Base-by-base conservation (phyloP, 2,113 vertebrate species). In the Alligator mississippiensis region DNA sequence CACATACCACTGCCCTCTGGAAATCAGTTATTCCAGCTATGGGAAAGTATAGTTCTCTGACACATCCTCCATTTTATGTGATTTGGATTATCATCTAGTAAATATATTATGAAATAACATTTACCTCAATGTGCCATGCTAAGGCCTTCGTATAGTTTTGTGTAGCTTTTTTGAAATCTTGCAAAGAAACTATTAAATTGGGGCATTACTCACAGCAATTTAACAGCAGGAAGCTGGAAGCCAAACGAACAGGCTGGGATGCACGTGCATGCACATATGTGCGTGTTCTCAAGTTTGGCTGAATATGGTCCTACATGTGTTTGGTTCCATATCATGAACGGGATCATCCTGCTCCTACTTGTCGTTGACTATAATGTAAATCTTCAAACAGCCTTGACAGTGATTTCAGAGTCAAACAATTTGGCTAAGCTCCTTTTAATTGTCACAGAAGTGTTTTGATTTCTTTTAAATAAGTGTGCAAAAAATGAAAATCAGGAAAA, bases 1-100 rank as follows among this genome's bases (percentile, higher is more conserved):
- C 47, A 47, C 0, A 1, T 14, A 27, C 74, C 0, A 0, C 28
- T 0, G 0, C 15, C 62, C 57, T 25, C 21, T 18, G 4, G 54
- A 74, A 74, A n/a, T 25, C 14, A 77, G 21, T 57, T 15, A 1
- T 54, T 38, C 58, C 47, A 17, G 47, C 9, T 0, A 0, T 55
- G 70, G 17, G 68, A 28, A 34, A 0, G 18, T 10, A 17, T 64
- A 0, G 0, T n/a, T 62, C 11, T 47, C 77, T 78, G 59, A 12
- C 1, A 60, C 84, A 38, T 7, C 16, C 61, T 27, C 16, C 11
- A 47, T 81, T 55, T 55, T 14, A 18, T 13, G 63, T 81, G 9
- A 13, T 28, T n/a, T 55, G 38, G 18, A 16, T 81, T 6, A 34
- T 59, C 19, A 80, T 22, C 11, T n/a, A n/a, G 18, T 81, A 21